These are phyloP conservation scores for Dipus sagitta DNA, from an alignment of 2,797 vertebrate species.

Conservation along the genomic window DNA sequence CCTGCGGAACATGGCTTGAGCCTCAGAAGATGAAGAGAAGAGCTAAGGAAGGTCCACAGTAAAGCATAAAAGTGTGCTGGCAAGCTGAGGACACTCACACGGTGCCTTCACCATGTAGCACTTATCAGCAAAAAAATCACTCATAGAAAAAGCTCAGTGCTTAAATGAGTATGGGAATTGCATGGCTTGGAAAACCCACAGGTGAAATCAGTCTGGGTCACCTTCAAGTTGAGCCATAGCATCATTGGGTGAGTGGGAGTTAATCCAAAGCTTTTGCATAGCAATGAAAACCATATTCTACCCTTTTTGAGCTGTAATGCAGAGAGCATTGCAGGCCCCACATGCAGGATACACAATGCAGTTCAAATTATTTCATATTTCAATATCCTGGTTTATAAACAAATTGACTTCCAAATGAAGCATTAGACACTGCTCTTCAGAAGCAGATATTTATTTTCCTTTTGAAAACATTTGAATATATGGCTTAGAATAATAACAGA, in stretches of 20 bases:
- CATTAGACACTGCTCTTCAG: conserved; percentile 66
- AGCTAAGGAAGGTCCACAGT: rapidly evolving
- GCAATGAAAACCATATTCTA: neutral
- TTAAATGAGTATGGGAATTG: conserved; percentile 58
- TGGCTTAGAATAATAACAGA: conserved; percentile 34
- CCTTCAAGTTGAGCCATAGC: neutral
- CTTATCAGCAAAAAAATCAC: conserved; percentile 64
- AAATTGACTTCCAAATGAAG: conserved; percentile 67
- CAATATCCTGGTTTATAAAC: conserved; percentile 43
- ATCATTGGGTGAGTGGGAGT: neutral
- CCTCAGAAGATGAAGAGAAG: too few relatives aligned
- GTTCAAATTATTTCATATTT: conserved; percentile 45
- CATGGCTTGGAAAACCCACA: neutral
- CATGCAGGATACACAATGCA: conserved; percentile 26
- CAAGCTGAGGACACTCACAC: neutral
- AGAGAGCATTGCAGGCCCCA: neutral
- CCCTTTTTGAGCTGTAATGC: neutral
- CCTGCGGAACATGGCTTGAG: neutral
- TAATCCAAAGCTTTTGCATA: rapidly evolving
- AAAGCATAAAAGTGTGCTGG: neutral
- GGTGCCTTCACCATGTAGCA: neutral
- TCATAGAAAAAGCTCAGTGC: conserved; percentile 65
- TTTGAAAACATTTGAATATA: conserved; percentile 20
- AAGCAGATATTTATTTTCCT: conserved; percentile 60
- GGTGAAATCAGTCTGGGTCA: conserved; percentile 42